phyloP scores from a whole-genome alignment of 2,797 vertebrate species.

The Dendrocincla fuliginosa region DNA sequence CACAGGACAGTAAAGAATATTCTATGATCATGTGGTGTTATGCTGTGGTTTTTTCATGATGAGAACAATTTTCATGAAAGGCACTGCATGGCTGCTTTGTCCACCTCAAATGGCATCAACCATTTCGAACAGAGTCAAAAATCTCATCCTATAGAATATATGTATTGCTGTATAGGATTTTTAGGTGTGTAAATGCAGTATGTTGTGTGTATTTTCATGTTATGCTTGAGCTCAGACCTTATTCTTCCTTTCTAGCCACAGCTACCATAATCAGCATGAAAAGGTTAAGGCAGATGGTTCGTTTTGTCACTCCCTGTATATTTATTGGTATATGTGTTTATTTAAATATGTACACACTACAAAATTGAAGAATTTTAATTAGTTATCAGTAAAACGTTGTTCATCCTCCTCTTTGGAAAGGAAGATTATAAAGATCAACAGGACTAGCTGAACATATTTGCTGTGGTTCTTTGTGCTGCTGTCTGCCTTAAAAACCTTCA shows the following conservation, averaged over 20 bases:
- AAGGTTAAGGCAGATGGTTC: neutral
- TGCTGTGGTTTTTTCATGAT: neutral
- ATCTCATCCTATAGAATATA: neutral
- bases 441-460: neutral
- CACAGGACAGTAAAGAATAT: neutral
- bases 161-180: neutral
- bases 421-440: neutral
- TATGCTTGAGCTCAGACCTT: neutral
- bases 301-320: neutral
- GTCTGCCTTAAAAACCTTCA: neutral
- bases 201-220: neutral
- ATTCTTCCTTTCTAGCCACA: neutral
- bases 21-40: neutral
- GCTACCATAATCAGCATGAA: neutral
- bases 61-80: neutral
- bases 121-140: neutral
- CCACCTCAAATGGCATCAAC: neutral
- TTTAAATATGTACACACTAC: neutral
- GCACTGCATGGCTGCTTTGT: neutral
- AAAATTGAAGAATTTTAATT: neutral
- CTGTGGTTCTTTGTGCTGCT: neutral
- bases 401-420: neutral
- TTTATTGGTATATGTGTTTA: neutral
- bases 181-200: neutral
- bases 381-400: neutral